Conservation (phyloP, 2,113 vertebrate genomes). For the Rhabdornis inornatus region DNA sequence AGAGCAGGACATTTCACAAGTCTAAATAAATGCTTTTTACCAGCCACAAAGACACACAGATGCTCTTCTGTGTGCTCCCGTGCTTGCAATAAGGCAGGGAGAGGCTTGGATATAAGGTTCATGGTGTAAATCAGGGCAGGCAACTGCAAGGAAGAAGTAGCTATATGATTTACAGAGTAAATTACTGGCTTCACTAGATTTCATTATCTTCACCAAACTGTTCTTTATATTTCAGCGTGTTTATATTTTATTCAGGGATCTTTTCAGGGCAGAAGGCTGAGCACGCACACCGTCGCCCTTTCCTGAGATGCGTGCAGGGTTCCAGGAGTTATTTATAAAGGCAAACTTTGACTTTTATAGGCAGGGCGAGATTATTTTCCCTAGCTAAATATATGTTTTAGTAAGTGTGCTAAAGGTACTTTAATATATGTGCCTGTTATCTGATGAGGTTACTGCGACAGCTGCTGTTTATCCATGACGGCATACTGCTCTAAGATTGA, state of each 20-base stretch:
- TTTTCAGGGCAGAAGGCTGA: not conserved
- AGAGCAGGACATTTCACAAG: not conserved
- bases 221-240: conserved; percentile 30
- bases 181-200: conserved; percentile 55
- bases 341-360: conserved; percentile 61
- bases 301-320: not conserved
- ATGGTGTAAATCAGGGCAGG: conserved; percentile 44
- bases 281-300: not conserved
- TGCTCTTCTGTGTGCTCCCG: not conserved
- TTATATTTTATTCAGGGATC: conserved; percentile 52
- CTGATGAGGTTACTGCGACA: conserved; percentile 55
- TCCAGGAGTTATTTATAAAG: conserved; percentile 58
- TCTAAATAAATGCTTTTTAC: not conserved
- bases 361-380: conserved; percentile 50
- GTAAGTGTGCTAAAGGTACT: conserved; percentile 48
- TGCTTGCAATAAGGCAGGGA: not conserved
- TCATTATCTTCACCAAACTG: conserved; percentile 46
- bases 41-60: not conserved
- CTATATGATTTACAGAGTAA: conserved; percentile 55
- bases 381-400: conserved; percentile 64
- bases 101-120: not conserved
- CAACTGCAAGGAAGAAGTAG: conserved; percentile 10
- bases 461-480: conserved; percentile 55
- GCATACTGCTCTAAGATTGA: conserved; percentile 45
- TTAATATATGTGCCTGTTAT: conserved; percentile 57